A percentile compares a stretch with the other conserved stretches of the same genome.
Conservation (phyloP, 2,113 vertebrate genomes). For the Poecile atricapillus region DNA sequence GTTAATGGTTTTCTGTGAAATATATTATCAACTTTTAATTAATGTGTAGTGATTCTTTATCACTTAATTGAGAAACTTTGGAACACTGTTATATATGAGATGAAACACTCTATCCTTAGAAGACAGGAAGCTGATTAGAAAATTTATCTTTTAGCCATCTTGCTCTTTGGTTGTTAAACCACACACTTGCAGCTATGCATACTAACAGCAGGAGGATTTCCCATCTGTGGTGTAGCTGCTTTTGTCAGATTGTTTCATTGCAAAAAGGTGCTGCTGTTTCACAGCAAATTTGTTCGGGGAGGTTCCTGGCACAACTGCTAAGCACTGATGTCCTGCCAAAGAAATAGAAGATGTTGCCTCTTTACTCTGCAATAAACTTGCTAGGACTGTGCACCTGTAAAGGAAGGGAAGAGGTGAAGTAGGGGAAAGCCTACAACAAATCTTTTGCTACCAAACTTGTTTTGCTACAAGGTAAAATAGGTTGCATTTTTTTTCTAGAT, state of each 20-base stretch:
- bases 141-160: neutral
- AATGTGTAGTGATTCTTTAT: neutral
- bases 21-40: neutral
- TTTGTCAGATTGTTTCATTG: neutral
- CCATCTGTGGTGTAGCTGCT: neutral
- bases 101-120: neutral
- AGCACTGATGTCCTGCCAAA: neutral
- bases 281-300: neutral
- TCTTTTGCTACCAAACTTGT: neutral
- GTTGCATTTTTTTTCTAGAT: accelerated
- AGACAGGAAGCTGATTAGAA: neutral
- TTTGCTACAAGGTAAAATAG: neutral
- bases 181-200: neutral
- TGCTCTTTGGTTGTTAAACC: neutral
- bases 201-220: neutral
- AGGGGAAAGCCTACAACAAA: neutral
- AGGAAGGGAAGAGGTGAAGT: neutral
- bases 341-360: neutral
- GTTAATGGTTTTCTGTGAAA: neutral
- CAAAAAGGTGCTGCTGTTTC: neutral
- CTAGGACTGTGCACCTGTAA: neutral
- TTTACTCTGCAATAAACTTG: neutral
- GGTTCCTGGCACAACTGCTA: neutral
- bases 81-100: neutral
- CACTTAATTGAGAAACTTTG: neutral